Base-by-base conservation (phyloP, 2,797 vertebrate species). In the Lutjanus campechanus region DNA sequence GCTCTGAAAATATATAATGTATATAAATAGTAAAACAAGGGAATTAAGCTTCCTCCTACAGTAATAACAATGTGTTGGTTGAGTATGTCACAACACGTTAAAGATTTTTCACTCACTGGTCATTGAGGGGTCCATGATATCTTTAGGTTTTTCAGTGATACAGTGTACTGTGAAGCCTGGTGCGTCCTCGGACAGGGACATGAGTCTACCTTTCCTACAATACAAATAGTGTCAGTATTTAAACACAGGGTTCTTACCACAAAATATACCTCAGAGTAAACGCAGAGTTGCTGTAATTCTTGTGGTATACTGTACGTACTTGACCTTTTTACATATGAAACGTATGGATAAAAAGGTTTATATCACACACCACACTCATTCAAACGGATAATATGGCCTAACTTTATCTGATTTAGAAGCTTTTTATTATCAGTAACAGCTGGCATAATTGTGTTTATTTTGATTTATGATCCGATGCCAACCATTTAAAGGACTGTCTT, bases 221-320 rank as follows among this genome's bases (percentile, higher is more conserved):
- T 92, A 94, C 93, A 95, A 94, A 91, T 94, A 95, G 93, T 85
- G 89, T 94, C 94, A 95, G 92, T 93, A 94, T 94, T 92, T 90
- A 93, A 93, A 95, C 93, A 96, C 95, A 96, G 95, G 95, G 95
- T 96, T 95, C 91, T 93, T 93, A 95, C 92, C 93, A 93, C 94
- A 94, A 93, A 95, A 96, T 95, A 96, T 96, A 96, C 96, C 95
- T 96, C 95, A 96, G 93, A 96, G 94, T 94, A 95, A 94, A 93
- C 74, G 92, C 95, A 95, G 93, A 94, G 89, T 94, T 94, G 89
- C 94, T 94, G 93, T 94, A 94, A 91, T 94, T 94, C 91, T 93
- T 94, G 93, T 93, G 94, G 93, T 95, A 95, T 94, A 94, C 91
- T 94, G 91, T 95, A 92, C 83, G 88, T 91, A 92, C 92, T 93